These are phyloP conservation scores for Melanchra persicariae DNA, from an alignment of 2,888 invertebrate genomes.

Conservation along the genomic window DNA sequence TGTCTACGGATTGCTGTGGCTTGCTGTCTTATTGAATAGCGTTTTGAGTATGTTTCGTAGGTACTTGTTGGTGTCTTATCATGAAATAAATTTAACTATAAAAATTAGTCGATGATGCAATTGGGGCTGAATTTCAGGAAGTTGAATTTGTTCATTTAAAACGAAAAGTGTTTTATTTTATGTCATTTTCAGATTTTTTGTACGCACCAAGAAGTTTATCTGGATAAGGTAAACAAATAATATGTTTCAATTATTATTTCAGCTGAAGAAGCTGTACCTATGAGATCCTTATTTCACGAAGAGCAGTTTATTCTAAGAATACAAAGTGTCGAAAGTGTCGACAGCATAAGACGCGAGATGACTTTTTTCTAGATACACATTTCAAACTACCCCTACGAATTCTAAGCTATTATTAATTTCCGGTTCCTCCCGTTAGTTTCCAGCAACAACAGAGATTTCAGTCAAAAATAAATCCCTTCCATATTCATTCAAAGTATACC, in stretches of 20 bases:
- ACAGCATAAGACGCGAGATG: no score
- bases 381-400: no score
- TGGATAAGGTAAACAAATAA: not conserved
- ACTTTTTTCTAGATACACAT: no score
- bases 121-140: not conserved
- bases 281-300: not conserved
- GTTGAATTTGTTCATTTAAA: not conserved
- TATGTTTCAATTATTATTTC: not conserved
- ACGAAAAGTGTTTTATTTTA: not conserved
- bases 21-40: conserved; percentile 23
- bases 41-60: not conserved
- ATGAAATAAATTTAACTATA: no score
- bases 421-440: no score
- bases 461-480: no score
- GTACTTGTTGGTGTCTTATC: not conserved
- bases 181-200: not conserved
- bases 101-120: not conserved
- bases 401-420: no score
- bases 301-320: not conserved
- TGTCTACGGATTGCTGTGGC: conserved; percentile 28
- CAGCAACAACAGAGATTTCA: no score
- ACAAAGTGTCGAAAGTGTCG: no score
- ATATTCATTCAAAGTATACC: no score
- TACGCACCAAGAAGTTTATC: not conserved
- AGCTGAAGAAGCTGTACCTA: not conserved